Evolutionary conservation across 2,888 invertebrate genomes (phyloP).

Genomic region (Drosophila tanythrix): DNA sequence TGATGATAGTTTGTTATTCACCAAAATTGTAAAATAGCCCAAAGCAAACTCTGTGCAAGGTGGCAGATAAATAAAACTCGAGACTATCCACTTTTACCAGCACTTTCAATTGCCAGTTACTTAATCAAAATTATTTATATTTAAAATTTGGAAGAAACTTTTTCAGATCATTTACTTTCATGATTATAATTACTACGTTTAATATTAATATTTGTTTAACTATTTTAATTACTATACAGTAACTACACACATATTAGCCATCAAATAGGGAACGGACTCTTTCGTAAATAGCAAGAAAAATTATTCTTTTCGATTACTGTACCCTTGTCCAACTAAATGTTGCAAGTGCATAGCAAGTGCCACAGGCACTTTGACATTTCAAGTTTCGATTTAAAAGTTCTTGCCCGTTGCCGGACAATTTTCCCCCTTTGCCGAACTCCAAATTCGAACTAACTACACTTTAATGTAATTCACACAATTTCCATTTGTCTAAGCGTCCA

Average conservation of each 20-base stretch:
- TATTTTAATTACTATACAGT: background rate
- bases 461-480: conserved; percentile 84
- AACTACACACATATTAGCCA: background rate
- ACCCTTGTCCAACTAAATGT: background rate
- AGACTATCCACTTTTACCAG: rapidly evolving
- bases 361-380: conserved; percentile 39
- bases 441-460: conserved; percentile 77
- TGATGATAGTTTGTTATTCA: background rate
- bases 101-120: background rate
- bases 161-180: background rate
- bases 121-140: background rate
- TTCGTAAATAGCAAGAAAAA: background rate
- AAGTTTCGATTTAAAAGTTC: conserved; percentile 45
- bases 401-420: conserved; percentile 12
- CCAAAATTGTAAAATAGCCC: background rate
- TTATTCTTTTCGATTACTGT: too few species aligned
- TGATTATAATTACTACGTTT: background rate
- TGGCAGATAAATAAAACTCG: background rate
- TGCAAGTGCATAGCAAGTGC: background rate
- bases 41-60: background rate
- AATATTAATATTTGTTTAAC: background rate
- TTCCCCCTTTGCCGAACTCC: conserved; percentile 15
- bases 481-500: conserved; percentile 84
- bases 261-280: background rate
- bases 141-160: background rate